These are phyloP conservation scores for Diadumene lineata DNA, from an alignment of 92 coral and sea anemone species.

Conservation along the genomic window DNA sequence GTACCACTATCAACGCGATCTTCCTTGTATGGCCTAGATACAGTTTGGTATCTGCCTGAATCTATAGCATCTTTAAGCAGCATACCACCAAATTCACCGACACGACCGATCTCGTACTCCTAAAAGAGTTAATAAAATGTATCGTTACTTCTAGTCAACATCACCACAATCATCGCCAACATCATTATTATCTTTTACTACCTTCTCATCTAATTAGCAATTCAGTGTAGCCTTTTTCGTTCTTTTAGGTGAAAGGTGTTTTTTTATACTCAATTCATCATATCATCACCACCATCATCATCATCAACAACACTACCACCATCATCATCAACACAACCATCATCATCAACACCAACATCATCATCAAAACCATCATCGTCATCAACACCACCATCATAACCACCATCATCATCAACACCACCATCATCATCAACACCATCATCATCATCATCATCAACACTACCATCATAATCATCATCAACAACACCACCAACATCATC, in stretches of 20 bases:
- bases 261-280: background rate
- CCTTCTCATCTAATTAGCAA: too few species aligned
- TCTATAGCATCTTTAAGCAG: slow-evolving; percentile 62
- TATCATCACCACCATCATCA: background rate
- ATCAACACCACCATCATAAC: background rate
- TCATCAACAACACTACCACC: background rate
- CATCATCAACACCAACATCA: background rate
- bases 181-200: background rate
- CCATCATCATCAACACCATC: background rate
- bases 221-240: too few species aligned
- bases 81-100: slow-evolving; percentile 53
- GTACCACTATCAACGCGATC: slow-evolving; percentile 37
- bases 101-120: slow-evolving; percentile 81
- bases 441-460: background rate
- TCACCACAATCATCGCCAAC: background rate
- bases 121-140: slow-evolving; percentile 6
- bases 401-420: background rate
- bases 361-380: background rate
- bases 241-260: too few species aligned
- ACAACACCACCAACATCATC: background rate
- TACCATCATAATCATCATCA: background rate
- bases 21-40: slow-evolving; percentile 11
- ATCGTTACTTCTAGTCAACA: background rate
- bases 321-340: too few species aligned
- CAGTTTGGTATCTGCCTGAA: slow-evolving; percentile 16